Evolutionary conservation across 2,113 vertebrate species (phyloP), one percentile per base, ranked within the genome.

Genomic region (Oryzias melastigma): DNA sequence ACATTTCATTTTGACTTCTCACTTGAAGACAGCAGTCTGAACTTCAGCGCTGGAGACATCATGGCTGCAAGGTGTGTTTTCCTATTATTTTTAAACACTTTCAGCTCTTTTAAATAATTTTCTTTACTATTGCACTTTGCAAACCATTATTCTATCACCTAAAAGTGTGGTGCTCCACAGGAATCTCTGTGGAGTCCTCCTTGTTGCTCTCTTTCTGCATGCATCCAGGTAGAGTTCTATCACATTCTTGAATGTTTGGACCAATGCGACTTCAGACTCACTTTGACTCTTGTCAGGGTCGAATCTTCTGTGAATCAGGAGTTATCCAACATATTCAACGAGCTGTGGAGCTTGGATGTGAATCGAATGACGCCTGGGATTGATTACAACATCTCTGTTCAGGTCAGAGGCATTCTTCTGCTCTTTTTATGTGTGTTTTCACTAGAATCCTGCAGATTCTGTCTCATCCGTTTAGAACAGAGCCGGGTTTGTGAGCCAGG

Each of bases 321-420:
- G 52, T 91, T 96, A 4, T 93, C 93, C 13, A 78, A 71, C n/a
- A 49, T 95, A 20, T 89, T 95, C 82, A 94, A 70, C 65, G 87
- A 94, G 75, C 62, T 95, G 55, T 95, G 94, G 93, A 88, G 77
- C 25, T 35, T 92, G 56, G 92, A 95, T 57, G 75, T 80, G 15
- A 94, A 95, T 43, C 86, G 88, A 1, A 65, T 94, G 56, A 70
- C 7, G 1, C 91, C 94, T 20, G 92, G 89, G 14, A 80, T 71
- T 49, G 93, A 95, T 75, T 95, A 95, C 81, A 88, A 61, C 0
- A 83, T 93, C 72, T 89, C 90, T 29, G 76, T 95, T 52, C 94
- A 95, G 90, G 95, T 94, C 77, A 16, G n/a, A 5, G 47, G 14
- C 1, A 0, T 7, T 3, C 15, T 42, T 5, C 5, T 4, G 3